Conservation (phyloP, 30 jellyfish, hydroid and myxozoan species). For the Aurelia sp. region DNA sequence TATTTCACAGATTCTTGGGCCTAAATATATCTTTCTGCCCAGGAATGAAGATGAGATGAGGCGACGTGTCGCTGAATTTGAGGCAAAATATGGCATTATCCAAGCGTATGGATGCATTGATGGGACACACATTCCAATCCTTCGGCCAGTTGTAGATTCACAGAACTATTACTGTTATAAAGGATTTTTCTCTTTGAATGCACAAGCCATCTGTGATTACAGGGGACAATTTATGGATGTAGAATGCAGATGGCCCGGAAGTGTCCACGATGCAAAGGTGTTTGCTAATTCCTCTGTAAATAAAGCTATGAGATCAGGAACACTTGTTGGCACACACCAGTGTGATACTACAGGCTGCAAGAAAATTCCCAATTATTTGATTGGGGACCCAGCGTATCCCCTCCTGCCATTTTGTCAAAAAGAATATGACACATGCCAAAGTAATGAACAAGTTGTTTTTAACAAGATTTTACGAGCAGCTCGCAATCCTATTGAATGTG, state of each 20-base stretch:
- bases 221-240: too few relatives aligned
- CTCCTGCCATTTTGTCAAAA: slow-evolving; percentile 61
- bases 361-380: slow-evolving; percentile 41
- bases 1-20: slow-evolving; percentile 38
- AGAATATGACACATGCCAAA: slow-evolving; percentile 22
- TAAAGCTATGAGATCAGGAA: too few relatives aligned
- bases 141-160: neutral
- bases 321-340: too few relatives aligned
- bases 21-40: slow-evolving; percentile 43
- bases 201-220: too few relatives aligned
- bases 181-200: too few relatives aligned
- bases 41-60: slow-evolving; percentile 40
- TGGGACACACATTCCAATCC: slow-evolving; percentile 61
- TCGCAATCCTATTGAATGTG: slow-evolving; percentile 70
- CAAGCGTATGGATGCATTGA: slow-evolving; percentile 69
- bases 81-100: slow-evolving; percentile 30
- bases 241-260: too few relatives aligned
- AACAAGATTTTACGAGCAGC: slow-evolving; percentile 42
- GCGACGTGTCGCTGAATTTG: too few relatives aligned
- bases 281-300: too few relatives aligned
- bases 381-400: slow-evolving; percentile 80
- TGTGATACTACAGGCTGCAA: neutral
- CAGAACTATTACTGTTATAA: too few relatives aligned
- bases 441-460: slow-evolving; percentile 48
- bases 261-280: too few relatives aligned